Conservation (phyloP, 2,113 vertebrate species). For the Poeciliopsis occidentalis region DNA sequence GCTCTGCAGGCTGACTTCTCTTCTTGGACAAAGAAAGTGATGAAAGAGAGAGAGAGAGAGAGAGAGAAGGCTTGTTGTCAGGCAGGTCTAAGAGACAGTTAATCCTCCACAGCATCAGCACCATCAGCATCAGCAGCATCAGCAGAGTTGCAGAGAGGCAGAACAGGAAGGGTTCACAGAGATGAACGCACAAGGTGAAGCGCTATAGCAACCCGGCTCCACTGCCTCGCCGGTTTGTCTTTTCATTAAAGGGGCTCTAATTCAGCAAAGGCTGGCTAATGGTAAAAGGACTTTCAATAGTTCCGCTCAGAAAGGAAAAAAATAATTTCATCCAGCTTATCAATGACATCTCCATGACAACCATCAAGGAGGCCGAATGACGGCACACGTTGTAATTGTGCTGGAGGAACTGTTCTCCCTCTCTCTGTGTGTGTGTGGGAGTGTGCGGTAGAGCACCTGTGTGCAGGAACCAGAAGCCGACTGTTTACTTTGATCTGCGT, state of each 20-base stretch:
- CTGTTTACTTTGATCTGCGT: conserved; percentile 12
- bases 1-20: conserved; percentile 37
- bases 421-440: conserved; percentile 17
- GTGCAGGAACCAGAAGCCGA: conserved; percentile 15
- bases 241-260: conserved; percentile 43
- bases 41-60: not conserved
- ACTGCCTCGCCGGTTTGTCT: conserved; percentile 34
- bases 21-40: conserved; percentile 48
- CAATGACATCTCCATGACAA: conserved; percentile 82
- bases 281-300: conserved; percentile 26
- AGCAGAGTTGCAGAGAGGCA: conserved; percentile 35
- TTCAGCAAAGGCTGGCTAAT: conserved; percentile 33
- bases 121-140: conserved; percentile 33
- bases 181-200: conserved; percentile 52
- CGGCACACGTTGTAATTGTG: conserved; percentile 59
- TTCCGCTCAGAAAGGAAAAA: conserved; percentile 31
- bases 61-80: conserved; percentile 53
- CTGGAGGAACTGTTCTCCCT: conserved; percentile 46
- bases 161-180: conserved; percentile 39
- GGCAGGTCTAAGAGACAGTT: conserved; percentile 65
- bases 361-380: conserved; percentile 65
- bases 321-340: conserved; percentile 61
- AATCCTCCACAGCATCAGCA: conserved; percentile 49
- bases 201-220: conserved; percentile 50
- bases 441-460: conserved; percentile 34